A percentile compares a stretch with the other conserved stretches of the same genome.
Evolutionary conservation across 2,888 invertebrate genomes (phyloP).

Genomic region (Alloplasta piceator): DNA sequence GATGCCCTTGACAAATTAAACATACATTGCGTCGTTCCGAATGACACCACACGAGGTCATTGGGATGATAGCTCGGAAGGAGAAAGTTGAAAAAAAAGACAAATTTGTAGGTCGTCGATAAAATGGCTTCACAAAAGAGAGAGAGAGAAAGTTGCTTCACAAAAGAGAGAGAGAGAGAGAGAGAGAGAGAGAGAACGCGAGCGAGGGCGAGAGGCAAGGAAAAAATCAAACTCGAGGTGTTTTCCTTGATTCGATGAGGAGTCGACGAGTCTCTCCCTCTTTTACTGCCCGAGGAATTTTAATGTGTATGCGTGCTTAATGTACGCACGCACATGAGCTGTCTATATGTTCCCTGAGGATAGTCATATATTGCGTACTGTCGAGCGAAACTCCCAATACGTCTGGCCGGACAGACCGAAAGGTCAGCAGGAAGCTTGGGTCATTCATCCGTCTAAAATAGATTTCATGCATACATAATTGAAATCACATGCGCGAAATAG

Average conservation of each 20-base stretch:
- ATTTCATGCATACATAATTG: conserved; percentile 17
- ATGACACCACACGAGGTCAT: conserved; percentile 48
- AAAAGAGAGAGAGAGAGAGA: too few relatives aligned
- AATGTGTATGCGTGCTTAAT: background rate
- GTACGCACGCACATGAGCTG: conserved; percentile 24
- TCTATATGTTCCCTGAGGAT: background rate
- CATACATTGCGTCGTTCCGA: conserved; percentile 28
- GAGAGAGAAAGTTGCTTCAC: background rate
- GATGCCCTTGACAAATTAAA: conserved; percentile 50
- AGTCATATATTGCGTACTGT: conserved; percentile 27
- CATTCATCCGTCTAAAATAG: conserved; percentile 61
- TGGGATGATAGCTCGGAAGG: conserved; percentile 19
- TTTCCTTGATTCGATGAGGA: conserved; percentile 60
- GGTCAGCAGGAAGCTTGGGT: conserved; percentile 62
- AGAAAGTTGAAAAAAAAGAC: conserved; percentile 39
- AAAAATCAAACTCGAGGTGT: conserved; percentile 51
- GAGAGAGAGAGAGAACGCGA: too few relatives aligned
- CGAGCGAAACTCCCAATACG: conserved; percentile 41
- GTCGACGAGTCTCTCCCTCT: conserved; percentile 37
- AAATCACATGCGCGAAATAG: background rate
- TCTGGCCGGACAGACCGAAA: conserved; percentile 59
- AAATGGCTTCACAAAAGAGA: conserved; percentile 47
- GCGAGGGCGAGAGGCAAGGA: background rate
- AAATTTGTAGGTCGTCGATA: conserved; percentile 52
- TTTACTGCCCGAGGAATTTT: conserved; percentile 23